phyloP scores from a whole-genome alignment of 30 jellyfish, hydroid and myxozoan species.

The Hydra vulgaris region DNA sequence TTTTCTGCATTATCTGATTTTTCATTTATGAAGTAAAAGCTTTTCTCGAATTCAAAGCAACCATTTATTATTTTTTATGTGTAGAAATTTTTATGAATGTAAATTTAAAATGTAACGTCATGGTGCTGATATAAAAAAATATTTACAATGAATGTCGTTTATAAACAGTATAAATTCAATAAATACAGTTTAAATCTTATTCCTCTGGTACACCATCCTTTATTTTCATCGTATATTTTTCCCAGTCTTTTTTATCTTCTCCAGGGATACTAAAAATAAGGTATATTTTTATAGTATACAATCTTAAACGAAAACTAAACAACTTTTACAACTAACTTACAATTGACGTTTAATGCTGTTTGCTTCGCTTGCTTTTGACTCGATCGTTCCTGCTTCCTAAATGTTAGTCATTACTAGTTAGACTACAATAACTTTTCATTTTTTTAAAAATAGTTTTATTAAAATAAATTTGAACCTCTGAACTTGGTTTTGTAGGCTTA shows the following conservation, averaged over 20 bases:
- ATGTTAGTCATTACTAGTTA: neutral
- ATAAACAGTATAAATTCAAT: too few relatives aligned
- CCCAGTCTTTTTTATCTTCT: slow-evolving; percentile 1
- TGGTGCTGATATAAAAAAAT: neutral
- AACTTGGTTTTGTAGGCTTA: slow-evolving; percentile 11
- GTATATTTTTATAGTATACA: too few relatives aligned
- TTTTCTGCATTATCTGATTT: too few relatives aligned
- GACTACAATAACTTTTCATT: too few relatives aligned
- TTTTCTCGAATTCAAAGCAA: too few relatives aligned
- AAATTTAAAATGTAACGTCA: neutral
- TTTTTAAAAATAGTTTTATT: too few relatives aligned
- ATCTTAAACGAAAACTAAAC: neutral
- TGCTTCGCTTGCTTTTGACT: slow-evolving; percentile 52
- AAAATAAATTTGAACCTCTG: neutral
- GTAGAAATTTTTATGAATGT: too few relatives aligned
- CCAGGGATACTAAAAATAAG: neutral
- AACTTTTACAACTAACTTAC: neutral
- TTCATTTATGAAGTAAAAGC: too few relatives aligned
- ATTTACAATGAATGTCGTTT: neutral
- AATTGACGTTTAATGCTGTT: slow-evolving; percentile 77
- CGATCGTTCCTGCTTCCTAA: slow-evolving; percentile 56
- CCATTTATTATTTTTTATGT: too few relatives aligned
- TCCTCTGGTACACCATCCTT: slow-evolving; percentile 24
- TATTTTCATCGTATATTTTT: slow-evolving; percentile 8
- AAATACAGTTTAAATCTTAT: neutral